phyloP scores from a whole-genome alignment of 2,113 vertebrate species.

The Tichodroma muraria region DNA sequence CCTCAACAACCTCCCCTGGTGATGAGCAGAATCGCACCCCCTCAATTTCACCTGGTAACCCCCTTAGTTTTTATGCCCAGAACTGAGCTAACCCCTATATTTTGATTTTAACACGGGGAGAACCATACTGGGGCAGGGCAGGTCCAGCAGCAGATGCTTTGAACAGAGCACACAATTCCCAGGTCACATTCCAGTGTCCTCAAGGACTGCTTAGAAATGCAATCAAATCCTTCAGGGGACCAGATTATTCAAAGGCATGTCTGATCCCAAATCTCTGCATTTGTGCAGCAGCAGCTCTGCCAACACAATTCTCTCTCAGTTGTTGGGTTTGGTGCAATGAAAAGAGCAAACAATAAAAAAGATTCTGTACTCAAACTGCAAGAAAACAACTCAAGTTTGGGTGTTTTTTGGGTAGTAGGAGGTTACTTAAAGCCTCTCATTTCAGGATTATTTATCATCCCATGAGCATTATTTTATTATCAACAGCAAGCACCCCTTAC shows the following conservation, averaged over 20 bases:
- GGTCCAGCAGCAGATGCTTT: not conserved
- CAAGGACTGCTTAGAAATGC: not conserved
- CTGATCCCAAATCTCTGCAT: not conserved
- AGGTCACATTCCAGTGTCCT: not conserved
- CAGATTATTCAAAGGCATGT: not conserved
- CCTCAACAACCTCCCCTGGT: not conserved
- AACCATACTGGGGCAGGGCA: not conserved
- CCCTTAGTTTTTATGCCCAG: not conserved
- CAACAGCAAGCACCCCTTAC: not conserved
- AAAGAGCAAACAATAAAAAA: not conserved
- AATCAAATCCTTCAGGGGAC: not conserved
- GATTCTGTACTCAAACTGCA: not conserved
- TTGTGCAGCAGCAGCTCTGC: not conserved
- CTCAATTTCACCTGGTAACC: not conserved
- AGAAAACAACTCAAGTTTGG: not conserved
- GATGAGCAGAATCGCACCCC: not conserved
- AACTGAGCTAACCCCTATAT: accelerated
- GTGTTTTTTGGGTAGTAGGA: not conserved
- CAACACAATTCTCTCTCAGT: not conserved
- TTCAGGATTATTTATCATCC: not conserved
- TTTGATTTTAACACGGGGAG: not conserved
- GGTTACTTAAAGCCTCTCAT: not conserved
- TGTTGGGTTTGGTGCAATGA: not conserved
- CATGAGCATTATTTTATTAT: not conserved
- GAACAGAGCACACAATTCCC: not conserved